Conservation (phyloP, 2,888 invertebrate genomes). For the Galerucella nymphaeae region DNA sequence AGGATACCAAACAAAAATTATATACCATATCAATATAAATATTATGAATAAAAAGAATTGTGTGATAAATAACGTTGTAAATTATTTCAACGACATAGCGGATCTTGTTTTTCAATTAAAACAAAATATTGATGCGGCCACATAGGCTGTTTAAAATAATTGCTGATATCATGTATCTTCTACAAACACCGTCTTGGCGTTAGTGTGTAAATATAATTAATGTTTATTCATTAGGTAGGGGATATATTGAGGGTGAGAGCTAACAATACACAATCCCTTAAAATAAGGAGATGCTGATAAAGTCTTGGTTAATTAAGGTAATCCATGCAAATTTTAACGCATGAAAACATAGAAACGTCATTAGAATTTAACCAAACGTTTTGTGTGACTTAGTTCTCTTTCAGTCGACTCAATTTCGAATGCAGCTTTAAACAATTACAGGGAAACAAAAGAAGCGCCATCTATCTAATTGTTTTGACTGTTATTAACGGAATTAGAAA, state of each 20-base stretch:
- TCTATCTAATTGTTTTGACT: too few relatives aligned
- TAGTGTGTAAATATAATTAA: constrained; percentile 11
- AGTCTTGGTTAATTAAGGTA: neutral
- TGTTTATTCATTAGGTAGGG: constrained; percentile 8
- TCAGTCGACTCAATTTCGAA: neutral
- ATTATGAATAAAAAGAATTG: too few relatives aligned
- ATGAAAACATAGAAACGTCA: constrained; percentile 5
- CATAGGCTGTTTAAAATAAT: neutral
- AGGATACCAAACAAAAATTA: too few relatives aligned
- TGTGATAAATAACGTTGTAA: too few relatives aligned
- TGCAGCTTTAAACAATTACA: too few relatives aligned
- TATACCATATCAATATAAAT: too few relatives aligned
- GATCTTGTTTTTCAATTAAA: neutral
- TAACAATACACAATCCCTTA: constrained; percentile 6
- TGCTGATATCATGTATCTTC: neutral
- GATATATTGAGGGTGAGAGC: constrained; percentile 6
- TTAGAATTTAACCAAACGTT: neutral
- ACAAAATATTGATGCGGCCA: neutral
- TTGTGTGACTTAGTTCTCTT: neutral
- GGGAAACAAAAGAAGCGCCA: too few relatives aligned
- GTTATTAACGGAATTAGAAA: too few relatives aligned
- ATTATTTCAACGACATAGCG: too few relatives aligned
- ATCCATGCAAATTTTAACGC: neutral
- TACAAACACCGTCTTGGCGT: neutral
- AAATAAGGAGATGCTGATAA: constrained; percentile 7